phyloP scores from a whole-genome alignment of 2,113 vertebrate genomes.

The Brachirus orientalis region DNA sequence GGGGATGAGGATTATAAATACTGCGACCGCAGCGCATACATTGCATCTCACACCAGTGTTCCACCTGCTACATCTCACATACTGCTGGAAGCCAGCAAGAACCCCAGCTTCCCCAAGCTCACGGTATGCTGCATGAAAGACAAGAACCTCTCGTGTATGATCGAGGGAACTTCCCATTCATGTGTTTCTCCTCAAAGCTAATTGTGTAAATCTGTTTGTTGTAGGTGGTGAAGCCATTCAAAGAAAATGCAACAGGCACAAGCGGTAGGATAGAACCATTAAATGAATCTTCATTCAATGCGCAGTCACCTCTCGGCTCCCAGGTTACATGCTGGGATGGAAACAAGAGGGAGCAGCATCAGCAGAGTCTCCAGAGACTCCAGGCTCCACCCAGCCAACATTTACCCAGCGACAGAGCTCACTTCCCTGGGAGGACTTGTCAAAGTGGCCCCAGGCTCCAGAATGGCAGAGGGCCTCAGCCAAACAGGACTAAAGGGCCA shows the following conservation, averaged over 20 bases:
- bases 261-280: constrained; percentile 63
- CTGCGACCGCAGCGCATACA: constrained; percentile 76
- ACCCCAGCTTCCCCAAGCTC: constrained; percentile 86
- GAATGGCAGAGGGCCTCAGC: constrained; percentile 75
- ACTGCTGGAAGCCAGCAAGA: constrained; percentile 87
- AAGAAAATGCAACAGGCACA: constrained; percentile 68
- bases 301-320: constrained; percentile 72
- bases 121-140: constrained; percentile 69
- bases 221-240: constrained; percentile 88
- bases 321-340: constrained; percentile 78
- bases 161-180: background rate
- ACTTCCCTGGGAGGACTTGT: constrained; percentile 75
- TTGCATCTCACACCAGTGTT: constrained; percentile 59
- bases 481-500: constrained; percentile 84
- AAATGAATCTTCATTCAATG: constrained; percentile 72
- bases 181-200: constrained; percentile 18
- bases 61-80: constrained; percentile 78
- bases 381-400: constrained; percentile 58
- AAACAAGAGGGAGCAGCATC: constrained; percentile 70
- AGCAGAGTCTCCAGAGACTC: constrained; percentile 63
- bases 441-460: constrained; percentile 74
- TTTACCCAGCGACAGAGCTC: constrained; percentile 72
- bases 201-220: background rate
- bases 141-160: background rate
- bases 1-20: constrained; percentile 79